Evolutionary conservation across 2,888 invertebrate species (phyloP), one percentile per base, ranked within the genome.

Genomic region (Polyommatus iphigenia): DNA sequence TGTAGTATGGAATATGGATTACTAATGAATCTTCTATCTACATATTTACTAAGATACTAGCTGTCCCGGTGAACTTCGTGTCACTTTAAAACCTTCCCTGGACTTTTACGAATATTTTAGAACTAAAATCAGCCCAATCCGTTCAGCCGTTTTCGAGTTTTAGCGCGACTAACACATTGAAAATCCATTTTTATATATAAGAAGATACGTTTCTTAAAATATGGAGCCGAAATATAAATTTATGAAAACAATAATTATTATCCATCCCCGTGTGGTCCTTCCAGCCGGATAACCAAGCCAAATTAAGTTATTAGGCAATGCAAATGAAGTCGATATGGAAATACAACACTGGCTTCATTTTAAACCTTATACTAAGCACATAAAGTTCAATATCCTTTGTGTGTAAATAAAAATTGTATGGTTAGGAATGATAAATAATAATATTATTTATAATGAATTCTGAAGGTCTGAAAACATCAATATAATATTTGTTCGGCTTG

Each of bases 281-380:
- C 67, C 78, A 77, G 57, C 67, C 76, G 71, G 78, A 79, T 82
- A 81, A 82, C 81, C 81, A 81, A 83, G 80, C 81, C 78, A 83
- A 84, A 85, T 85, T 85, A 85, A 85, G 85, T 85, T 85, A 84
- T 85, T 85, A 85, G 82, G 82, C 82, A 81, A 84, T 84, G 85
- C 83, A 85, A 84, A 85, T 85, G 82, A 82, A 83, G 81, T 78
- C 77, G 79, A 82, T 84, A 83, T 83, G 83, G 82, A 83, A 83
- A 83, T 82, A 81, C 81, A 79, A 81, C 78, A 77, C 78, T 75
- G 78, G 77, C 54, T 76, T 79, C 78, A 81, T 78, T 80, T 80
- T 79, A 80, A 20, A 77, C 77, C 76, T 75, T 78, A 77, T 7
- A 4, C 0, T 71, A n/a, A 67, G 24, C 41, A 5, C 0, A 54